Percentiles rank a stretch among this genome's conserved stretches.
phyloP scores from a whole-genome alignment of 2,888 invertebrate genomes.

The Nomada flava region DNA sequence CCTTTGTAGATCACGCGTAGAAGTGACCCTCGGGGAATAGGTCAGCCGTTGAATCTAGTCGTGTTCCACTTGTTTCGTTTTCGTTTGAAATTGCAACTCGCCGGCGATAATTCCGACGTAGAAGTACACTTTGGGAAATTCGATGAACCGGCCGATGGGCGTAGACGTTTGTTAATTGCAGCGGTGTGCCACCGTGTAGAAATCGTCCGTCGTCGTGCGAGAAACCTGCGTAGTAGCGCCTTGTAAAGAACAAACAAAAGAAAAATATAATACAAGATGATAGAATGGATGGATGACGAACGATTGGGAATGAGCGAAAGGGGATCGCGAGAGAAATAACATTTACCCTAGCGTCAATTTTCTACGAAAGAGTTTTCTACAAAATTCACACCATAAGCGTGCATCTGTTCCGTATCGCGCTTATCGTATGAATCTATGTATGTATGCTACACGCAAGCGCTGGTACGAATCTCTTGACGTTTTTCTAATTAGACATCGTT shows the following conservation, averaged over 20 bases:
- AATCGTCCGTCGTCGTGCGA: slow-evolving; percentile 72
- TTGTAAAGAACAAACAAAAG: slow-evolving; percentile 75
- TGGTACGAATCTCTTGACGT: slow-evolving; percentile 67
- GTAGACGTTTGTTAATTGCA: slow-evolving; percentile 3
- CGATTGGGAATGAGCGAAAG: slow-evolving; percentile 2
- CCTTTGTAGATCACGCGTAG: slow-evolving; percentile 41
- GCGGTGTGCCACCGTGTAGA: slow-evolving; percentile 72
- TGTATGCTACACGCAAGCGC: slow-evolving; percentile 69
- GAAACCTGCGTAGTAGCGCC: slow-evolving; percentile 79
- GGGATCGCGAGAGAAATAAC: slow-evolving; percentile 24
- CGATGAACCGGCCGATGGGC: background rate
- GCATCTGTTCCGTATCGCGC: slow-evolving; percentile 59
- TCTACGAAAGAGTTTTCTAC: slow-evolving; percentile 79
- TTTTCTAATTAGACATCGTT: slow-evolving; percentile 67
- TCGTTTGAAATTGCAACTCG: too few species aligned
- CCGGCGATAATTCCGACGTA: too few species aligned
- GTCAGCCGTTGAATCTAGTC: slow-evolving; percentile 4
- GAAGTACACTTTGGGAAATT: too few species aligned
- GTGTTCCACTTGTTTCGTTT: background rate
- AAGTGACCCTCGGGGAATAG: background rate
- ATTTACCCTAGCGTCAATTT: slow-evolving; percentile 83
- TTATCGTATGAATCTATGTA: slow-evolving; percentile 71
- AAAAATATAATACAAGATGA: slow-evolving; percentile 27
- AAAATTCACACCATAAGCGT: slow-evolving; percentile 71
- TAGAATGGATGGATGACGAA: slow-evolving; percentile 9